Base-by-base conservation (phyloP, 2,888 invertebrate species). In the Drosophila cracens region DNA sequence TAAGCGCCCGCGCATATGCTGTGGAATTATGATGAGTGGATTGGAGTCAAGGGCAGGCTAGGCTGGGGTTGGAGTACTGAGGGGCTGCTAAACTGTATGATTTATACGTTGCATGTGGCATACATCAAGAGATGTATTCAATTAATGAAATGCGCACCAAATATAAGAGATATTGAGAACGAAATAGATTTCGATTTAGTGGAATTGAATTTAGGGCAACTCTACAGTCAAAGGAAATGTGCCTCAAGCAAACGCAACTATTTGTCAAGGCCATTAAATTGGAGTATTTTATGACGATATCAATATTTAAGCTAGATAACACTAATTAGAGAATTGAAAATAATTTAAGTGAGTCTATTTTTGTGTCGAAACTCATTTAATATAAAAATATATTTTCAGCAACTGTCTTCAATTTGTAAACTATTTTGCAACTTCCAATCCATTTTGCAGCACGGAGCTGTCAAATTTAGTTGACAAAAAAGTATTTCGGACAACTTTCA, bases 21-120 rank as follows among this genome's bases (percentile, higher is more conserved):
- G n/a, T 33, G 76, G 91, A 88, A 90, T 90, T 91, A 90, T 90
- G 91, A 91, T 87, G 87, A 87, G 90, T 56, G 54, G 59, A 33
- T n/a, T 27, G 36, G 13, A 57, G 33, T 51, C 46, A 25, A 46
- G 38, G 31, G 46, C 31, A 25, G 34, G 18, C 16, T 31, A 33
- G 27, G 21, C 46, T 43, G 52, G 31, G n/a, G 4, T 27, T 4
- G 31, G 5, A 13, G 18, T 7, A 16, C 36, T 53, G n/a, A 11
- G 6, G 8, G 40, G 16, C 21, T 10, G 18, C 38, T 36, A 52
- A 62, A 76, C 57, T 58, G 10, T 53, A 72, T 66, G 60, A 76
- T 52, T 64, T 38, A 67, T 51, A 16, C 21, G 40, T 43, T 38
- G 27, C 34, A 40, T 46, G 48, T 38, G 38, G 25, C 18, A 53